Base-by-base conservation (phyloP, 2,113 vertebrate species). In the Glareola pratincola region DNA sequence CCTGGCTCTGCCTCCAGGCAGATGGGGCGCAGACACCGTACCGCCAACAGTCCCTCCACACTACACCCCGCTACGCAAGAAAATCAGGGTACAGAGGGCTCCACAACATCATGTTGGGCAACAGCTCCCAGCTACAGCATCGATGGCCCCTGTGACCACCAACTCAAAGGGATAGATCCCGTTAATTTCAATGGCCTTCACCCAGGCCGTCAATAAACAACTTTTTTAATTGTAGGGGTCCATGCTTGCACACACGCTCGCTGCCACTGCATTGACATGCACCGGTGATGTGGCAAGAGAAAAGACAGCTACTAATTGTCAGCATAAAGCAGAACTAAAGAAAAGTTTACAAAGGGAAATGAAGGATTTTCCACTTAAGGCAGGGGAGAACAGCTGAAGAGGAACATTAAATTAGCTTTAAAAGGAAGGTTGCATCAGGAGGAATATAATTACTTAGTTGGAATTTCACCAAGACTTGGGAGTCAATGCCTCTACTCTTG, bases 341-440 rank as follows among this genome's bases (percentile, higher is more conserved):
- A n/a, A 71, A 92, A 94, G 53, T 92, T 97, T 96, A 77, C 85
- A 47, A 83, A 90, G 51, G 67, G 82, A 95, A 88, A 83, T 76
- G 74, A 92, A 91, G 26, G 54, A 85, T 94, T 95, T 94, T 92
- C 63, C 63, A 85, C 67, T 90, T 86, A 80, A 54, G 92, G 29
- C 47, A 54, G 21, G 57, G 62, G 37, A 78, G 69, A 85, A 59
- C 32, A 95, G 72, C 56, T 66, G 80, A 96, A 94, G 68, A 90
- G 41, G 75, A 92, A 90, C 62, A 77, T 92, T 94, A 95, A 95
- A 91, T 95, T 89, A 90, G 50, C 67, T 94, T 78, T 91, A 94
- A 88, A 90, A 87, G 36, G 62, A 79, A 85, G 59, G 73, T 79
- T 76, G 48, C 68, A 62, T 66, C 80, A 66, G 74, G 69, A 92